Base-by-base conservation (phyloP, 2,888 invertebrate species). In the Rotaria sp. region DNA sequence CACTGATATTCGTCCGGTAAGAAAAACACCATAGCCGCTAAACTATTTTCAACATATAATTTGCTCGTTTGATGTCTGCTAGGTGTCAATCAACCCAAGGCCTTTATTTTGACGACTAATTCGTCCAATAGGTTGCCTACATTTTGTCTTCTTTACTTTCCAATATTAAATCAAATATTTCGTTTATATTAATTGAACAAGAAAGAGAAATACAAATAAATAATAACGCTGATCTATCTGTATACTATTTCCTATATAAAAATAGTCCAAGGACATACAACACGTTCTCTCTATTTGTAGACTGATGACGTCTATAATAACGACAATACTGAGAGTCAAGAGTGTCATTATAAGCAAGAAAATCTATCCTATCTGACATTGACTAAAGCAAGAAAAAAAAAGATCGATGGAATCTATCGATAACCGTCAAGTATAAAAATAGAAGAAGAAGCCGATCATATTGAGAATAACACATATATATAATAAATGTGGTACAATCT, bases 321-420 rank as follows among this genome's bases (percentile, higher is more conserved):
- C 67, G 67, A 35, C 67, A 67, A 21, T 67, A 30, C 67, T 67
- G 67, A 67, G 38, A 67, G 67, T 67, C 67, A 67, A 67, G 67
- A 67, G 67, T 35, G 35, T 67, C 67, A 67, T 67, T 67, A 67
- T 2, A 35, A 67, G 21, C 67, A 21, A 18, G 35, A 2, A 67
- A 30, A 67, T 67, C 35, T 18, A 67, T 30, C 21, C 21, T 15
- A 67, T 67, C 35, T 21, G 67, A 35, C 67, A 67, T 35, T 67
- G 67, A 21, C 67, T 30, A 35, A 21, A 67, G 67, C 21, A 67
- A 67, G 67, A 67, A 55, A 67, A 35, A 67, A 55, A 67, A 35
- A 35, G 67, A 67, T 67, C 35, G 67, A 67, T 67, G 35, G 67
- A 67, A 67, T 67, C 67, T 38, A 67, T 26, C 35, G 67, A 67